These are phyloP conservation scores for Propithecus deckenii DNA, from an alignment of 2,797 vertebrate species.

Conservation along the genomic window DNA sequence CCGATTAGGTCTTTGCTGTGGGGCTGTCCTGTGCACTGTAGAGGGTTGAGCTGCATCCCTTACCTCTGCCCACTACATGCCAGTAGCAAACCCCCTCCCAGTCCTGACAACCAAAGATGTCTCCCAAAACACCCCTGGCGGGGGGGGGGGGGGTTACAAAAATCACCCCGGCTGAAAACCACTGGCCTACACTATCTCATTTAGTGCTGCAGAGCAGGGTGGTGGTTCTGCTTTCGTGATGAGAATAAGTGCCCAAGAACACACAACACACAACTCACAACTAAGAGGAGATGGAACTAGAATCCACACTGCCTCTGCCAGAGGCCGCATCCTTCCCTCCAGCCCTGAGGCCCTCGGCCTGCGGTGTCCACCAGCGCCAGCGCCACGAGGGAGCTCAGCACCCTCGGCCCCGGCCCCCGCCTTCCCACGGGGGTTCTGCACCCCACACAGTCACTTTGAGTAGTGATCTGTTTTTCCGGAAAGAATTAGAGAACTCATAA, in stretches of 20 bases:
- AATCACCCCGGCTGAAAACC: background rate
- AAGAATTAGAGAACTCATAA: conserved; percentile 54
- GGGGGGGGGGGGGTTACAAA: background rate
- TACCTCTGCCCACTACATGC: background rate
- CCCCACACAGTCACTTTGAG: background rate
- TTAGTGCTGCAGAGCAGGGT: background rate
- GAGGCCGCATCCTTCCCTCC: background rate
- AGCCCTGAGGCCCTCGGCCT: background rate
- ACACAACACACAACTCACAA: background rate
- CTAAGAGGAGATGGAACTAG: background rate
- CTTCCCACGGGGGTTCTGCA: background rate
- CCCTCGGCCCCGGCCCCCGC: background rate
- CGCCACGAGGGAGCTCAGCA: background rate
- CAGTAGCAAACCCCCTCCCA: background rate
- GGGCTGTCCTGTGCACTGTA: background rate
- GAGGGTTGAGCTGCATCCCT: background rate
- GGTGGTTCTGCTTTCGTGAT: background rate
- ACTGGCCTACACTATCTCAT: background rate
- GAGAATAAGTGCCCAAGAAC: background rate
- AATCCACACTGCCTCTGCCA: background rate
- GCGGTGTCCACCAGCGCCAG: background rate
- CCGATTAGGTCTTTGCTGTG: background rate
- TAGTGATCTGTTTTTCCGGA: background rate
- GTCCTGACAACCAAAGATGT: background rate
- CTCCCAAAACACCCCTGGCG: background rate